Base-by-base conservation (phyloP, 2,113 vertebrate genomes). In the Macquaria ambigua region DNA sequence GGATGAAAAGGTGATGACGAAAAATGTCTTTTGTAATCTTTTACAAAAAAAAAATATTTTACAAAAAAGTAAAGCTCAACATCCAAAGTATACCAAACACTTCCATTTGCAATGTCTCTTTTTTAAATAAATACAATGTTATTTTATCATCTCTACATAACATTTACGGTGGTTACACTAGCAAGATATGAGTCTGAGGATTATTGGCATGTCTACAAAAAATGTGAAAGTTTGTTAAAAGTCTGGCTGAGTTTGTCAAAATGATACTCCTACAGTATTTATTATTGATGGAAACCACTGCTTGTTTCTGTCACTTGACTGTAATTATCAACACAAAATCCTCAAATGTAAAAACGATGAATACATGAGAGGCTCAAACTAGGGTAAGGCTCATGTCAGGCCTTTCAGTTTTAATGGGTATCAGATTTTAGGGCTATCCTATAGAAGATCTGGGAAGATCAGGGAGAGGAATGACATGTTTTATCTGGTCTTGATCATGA, bases 401-500 rank as follows among this genome's bases (percentile, higher is more conserved):
- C 67, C 20, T 72, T 77, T 85, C 18, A 31, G 43, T 53, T 69
- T 83, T 67, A 82, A 83, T 71, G 21, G 63, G 16, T 5, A 11
- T 79, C 79, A 28, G 69, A 64, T 67, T 74, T 86, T 46, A 25
- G 31, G 31, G 37, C 66, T 37, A 25, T 73, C 58, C 61, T 23
- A 20, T 20, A 56, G 41, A 74, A 72, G 77, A 71, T 81, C 61
- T 69, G 56, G 67, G 39, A 74, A 72, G 77, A 71, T 81, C 61
- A 69, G 61, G 67, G 39, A 74, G 31, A 64, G 52, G 70, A 86
- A 58, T 37, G 68, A 78, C 43, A 20, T n/a, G 64, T 83, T 85
- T 87, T 31, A 75, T 84, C 83, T 74, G 4, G 68, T 80, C 74
- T 87, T 87, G 78, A 89, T 89, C 75, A 43, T 59, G 67, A 81